Conservation (phyloP, 2,113 vertebrate species). For the Hemibagrus wyckioides region DNA sequence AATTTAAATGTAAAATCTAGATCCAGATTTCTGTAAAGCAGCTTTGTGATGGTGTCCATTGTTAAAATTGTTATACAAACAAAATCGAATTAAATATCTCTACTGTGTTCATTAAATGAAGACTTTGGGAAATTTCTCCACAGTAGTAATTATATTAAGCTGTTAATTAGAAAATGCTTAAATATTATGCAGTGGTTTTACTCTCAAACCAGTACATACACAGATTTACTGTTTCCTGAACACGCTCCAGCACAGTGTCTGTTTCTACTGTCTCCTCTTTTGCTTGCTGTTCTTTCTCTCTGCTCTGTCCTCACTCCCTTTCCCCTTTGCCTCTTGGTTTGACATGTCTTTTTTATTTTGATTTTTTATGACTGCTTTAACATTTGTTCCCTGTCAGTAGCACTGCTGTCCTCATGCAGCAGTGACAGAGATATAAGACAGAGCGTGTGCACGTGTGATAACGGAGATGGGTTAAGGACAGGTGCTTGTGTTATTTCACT, state of each 20-base stretch:
- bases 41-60: too few species aligned
- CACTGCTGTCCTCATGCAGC: slow-evolving; percentile 35
- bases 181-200: neutral
- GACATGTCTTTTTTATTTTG: too few species aligned
- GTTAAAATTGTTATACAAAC: neutral
- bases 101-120: neutral
- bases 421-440: neutral
- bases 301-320: neutral
- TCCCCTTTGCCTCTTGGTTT: neutral
- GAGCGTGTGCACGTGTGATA: slow-evolving; percentile 29
- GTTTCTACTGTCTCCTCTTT: neutral
- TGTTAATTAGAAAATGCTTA: neutral
- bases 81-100: neutral
- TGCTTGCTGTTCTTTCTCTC: neutral
- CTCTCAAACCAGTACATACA: neutral
- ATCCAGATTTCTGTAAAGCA: neutral
- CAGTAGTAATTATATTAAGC: neutral
- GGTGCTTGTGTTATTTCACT: slow-evolving; percentile 52
- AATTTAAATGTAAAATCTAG: neutral
- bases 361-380: slow-evolving; percentile 1
- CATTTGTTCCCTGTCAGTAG: slow-evolving; percentile 23
- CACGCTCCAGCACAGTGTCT: neutral
- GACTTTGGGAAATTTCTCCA: too few species aligned
- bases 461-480: slow-evolving; percentile 1
- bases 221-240: neutral